These are phyloP conservation scores for Glaucidium brasilianum DNA, from an alignment of 2,113 vertebrate genomes.

Conservation along the genomic window DNA sequence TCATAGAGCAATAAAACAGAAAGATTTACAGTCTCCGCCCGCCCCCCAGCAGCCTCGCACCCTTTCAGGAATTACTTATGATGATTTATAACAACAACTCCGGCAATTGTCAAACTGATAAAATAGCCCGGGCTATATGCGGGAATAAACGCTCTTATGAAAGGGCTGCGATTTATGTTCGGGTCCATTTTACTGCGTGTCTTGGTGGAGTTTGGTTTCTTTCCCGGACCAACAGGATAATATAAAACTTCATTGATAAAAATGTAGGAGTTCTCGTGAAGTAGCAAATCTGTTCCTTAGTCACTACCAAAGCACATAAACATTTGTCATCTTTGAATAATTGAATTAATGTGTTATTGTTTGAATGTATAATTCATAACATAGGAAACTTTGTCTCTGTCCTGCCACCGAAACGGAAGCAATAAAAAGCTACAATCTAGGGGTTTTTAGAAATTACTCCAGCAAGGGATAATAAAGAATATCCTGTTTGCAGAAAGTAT, in stretches of 20 bases:
- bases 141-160: conserved; percentile 69
- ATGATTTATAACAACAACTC: conserved; percentile 98
- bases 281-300: conserved; percentile 63
- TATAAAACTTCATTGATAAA: conserved; percentile 70
- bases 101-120: conserved; percentile 91
- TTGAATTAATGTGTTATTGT: conserved; percentile 84
- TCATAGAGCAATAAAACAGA: conserved; percentile 99
- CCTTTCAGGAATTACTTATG: conserved; percentile 98
- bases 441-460: conserved; percentile 23
- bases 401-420: conserved; percentile 68
- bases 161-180: conserved; percentile 57
- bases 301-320: conserved; percentile 75
- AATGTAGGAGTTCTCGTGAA: conserved; percentile 52
- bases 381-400: conserved; percentile 78
- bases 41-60: conserved; percentile 94
- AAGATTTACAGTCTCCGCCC: conserved; percentile 99
- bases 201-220: conserved; percentile 52
- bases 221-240: conserved; percentile 40
- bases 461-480: conserved; percentile 48
- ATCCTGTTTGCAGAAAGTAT: conserved; percentile 38
- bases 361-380: conserved; percentile 82
- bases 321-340: conserved; percentile 85
- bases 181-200: conserved; percentile 26
- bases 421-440: conserved; percentile 59
- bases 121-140: conserved; percentile 78